phyloP scores from a whole-genome alignment of 1,140 invertebrate genomes.

The Zaprionus taronus region DNA sequence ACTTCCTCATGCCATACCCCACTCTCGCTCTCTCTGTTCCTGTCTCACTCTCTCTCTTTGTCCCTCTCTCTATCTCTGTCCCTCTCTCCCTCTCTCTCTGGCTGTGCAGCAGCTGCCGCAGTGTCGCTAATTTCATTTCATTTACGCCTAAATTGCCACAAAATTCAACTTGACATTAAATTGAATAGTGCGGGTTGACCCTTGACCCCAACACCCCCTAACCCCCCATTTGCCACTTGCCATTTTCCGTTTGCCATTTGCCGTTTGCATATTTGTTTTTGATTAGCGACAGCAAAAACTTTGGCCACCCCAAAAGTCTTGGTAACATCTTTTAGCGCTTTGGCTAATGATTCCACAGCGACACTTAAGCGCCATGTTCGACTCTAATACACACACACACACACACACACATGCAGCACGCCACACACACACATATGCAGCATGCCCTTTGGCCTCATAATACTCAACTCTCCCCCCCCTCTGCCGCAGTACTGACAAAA shows the following conservation, averaged over 20 bases:
- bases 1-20: neutral
- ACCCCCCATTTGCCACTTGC: neutral
- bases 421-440: conserved; percentile 15
- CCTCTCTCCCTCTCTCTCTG: neutral
- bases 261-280: conserved; percentile 49
- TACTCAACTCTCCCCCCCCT: neutral
- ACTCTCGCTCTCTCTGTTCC: too few species aligned
- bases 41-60: neutral
- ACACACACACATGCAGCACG: conserved; percentile 5
- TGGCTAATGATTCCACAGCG: conserved; percentile 46
- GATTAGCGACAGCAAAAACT: conserved; percentile 34
- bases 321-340: conserved; percentile 42
- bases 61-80: neutral
- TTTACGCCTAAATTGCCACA: conserved; percentile 67
- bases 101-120: conserved; percentile 5
- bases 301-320: conserved; percentile 17
- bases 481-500: conserved; percentile 14
- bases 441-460: neutral
- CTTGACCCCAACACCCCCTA: conserved; percentile 23
- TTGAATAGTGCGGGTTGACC: conserved; percentile 54
- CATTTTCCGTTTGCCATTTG: conserved; percentile 19
- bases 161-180: conserved; percentile 51
- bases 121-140: conserved; percentile 72
- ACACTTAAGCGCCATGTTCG: conserved; percentile 42
- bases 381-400: conserved; percentile 9